These are phyloP conservation scores for Drosophila jambulina DNA, from an alignment of 1,140 invertebrate genomes.

Conservation along the genomic window DNA sequence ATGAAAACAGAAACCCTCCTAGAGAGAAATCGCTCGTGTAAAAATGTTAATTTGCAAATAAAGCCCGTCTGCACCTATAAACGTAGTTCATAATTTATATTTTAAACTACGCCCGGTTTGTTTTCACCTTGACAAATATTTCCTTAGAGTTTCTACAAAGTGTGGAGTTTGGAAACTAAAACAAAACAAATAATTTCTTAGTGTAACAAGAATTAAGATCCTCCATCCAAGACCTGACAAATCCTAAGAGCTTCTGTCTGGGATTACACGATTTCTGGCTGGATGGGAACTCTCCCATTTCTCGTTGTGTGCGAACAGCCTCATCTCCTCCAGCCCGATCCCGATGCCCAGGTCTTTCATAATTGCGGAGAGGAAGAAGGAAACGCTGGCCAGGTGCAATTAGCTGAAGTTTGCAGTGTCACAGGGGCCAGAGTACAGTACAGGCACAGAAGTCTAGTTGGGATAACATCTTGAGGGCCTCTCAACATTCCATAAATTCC, in stretches of 20 bases:
- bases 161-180: not conserved
- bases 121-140: conserved; percentile 15
- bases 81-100: conserved; percentile 6
- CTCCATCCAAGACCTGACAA: not conserved
- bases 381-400: conserved; percentile 40
- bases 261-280: not conserved
- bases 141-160: not conserved
- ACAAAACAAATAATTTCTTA: not conserved
- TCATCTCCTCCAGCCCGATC: not conserved
- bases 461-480: not conserved
- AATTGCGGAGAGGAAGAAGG: conserved; percentile 54
- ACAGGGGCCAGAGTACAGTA: not conserved
- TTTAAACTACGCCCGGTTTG: conserved; percentile 1
- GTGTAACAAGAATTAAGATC: not conserved
- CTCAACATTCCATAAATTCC: conserved; percentile 53
- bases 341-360: not conserved
- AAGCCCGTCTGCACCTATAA: conserved; percentile 16
- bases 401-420: conserved; percentile 14
- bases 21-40: conserved; percentile 8
- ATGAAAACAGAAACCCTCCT: not conserved
- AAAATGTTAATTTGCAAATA: conserved; percentile 33
- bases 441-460: conserved; percentile 16
- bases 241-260: conserved; percentile 3
- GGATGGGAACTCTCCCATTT: not conserved
- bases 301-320: not conserved